Evolutionary conservation across 1,140 invertebrate genomes (phyloP).

Genomic region (Rhopalosiphum maidis): DNA sequence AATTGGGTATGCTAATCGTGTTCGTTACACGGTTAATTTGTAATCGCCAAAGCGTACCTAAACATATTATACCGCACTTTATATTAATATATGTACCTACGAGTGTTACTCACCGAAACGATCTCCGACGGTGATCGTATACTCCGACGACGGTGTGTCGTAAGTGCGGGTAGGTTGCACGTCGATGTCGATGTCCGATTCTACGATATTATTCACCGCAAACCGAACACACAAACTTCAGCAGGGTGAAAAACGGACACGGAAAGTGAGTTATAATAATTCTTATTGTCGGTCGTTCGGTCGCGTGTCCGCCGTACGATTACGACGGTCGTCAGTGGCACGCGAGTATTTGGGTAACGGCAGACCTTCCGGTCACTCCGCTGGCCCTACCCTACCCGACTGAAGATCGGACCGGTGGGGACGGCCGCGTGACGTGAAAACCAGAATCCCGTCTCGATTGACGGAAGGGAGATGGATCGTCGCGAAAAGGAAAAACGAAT

Average conservation of each 20-base stretch:
- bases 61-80: no score
- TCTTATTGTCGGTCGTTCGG: constrained; percentile 13
- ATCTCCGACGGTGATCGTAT: neutral
- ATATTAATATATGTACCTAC: no score
- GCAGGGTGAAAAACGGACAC: neutral
- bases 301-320: constrained; percentile 48
- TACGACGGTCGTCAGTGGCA: constrained; percentile 1
- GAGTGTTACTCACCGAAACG: neutral
- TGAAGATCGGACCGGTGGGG: neutral
- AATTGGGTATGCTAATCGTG: no score
- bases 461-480: no score
- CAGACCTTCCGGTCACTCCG: neutral
- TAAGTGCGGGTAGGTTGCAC: neutral
- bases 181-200: neutral
- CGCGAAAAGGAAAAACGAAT: neutral
- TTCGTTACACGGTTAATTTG: no score
- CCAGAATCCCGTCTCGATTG: neutral
- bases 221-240: neutral
- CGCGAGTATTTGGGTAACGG: constrained; percentile 17
- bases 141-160: neutral
- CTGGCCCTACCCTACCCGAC: neutral
- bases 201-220: neutral
- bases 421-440: neutral
- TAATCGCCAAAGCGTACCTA: neutral
- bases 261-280: neutral